Percentiles rank a stretch among this genome's conserved stretches.
Conservation (phyloP, 1,140 invertebrate species). For the Elymnias hypermnestra region DNA sequence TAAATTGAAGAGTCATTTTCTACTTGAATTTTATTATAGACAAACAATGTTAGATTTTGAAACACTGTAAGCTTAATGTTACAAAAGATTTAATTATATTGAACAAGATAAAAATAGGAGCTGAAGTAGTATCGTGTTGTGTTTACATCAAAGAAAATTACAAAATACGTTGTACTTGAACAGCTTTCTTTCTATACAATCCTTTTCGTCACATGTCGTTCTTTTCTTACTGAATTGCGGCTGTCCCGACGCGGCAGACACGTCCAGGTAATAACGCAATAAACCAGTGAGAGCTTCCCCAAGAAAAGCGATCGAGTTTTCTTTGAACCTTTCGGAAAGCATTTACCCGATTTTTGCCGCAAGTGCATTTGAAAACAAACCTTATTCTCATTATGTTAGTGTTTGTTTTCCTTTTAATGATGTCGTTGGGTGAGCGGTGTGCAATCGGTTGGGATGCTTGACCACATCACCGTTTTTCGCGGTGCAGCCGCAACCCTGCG, state of each 20-base stretch:
- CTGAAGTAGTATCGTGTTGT: constrained; percentile 43
- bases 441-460: constrained; percentile 52
- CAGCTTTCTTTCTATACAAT: constrained; percentile 56
- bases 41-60: too few relatives aligned
- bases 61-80: too few relatives aligned
- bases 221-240: constrained; percentile 69
- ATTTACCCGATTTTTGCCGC: constrained; percentile 48
- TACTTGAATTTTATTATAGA: too few relatives aligned
- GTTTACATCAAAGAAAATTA: constrained; percentile 70
- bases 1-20: too few relatives aligned
- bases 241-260: constrained; percentile 62
- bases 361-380: constrained; percentile 36
- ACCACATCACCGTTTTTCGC: constrained; percentile 60
- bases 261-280: constrained; percentile 76
- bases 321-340: constrained; percentile 63
- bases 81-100: too few relatives aligned
- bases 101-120: constrained; percentile 64
- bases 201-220: constrained; percentile 67
- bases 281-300: constrained; percentile 72
- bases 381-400: constrained; percentile 44
- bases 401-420: constrained; percentile 35
- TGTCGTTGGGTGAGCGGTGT: constrained; percentile 30
- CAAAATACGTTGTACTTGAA: constrained; percentile 36
- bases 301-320: constrained; percentile 73
- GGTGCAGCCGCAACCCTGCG: constrained; percentile 44